phyloP scores from a whole-genome alignment of 1,140 invertebrate species.

The Amyelois transitella region DNA sequence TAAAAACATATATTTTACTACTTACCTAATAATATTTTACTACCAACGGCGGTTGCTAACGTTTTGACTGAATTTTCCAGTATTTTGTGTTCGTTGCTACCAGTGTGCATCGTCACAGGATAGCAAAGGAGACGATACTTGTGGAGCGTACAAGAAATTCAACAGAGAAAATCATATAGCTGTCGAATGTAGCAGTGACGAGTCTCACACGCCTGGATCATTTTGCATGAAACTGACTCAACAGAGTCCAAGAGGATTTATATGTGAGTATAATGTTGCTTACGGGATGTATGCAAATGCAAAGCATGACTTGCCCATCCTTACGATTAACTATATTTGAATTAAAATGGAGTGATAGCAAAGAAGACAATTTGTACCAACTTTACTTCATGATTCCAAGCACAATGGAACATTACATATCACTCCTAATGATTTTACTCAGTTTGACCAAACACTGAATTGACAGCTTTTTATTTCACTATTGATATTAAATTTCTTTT shows the following conservation, averaged over 20 bases:
- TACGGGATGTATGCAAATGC: no score
- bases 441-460: no score
- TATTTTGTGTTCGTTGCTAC: slow-evolving; percentile 85
- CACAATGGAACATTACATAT: no score
- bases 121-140: slow-evolving; percentile 80
- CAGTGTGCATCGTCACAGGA: slow-evolving; percentile 90
- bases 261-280: slow-evolving; percentile 80
- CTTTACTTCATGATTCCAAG: no score
- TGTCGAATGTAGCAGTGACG: slow-evolving; percentile 92
- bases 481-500: no score
- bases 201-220: slow-evolving; percentile 91
- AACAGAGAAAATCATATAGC: slow-evolving; percentile 86
- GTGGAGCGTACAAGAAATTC: slow-evolving; percentile 90
- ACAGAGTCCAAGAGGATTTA: slow-evolving; percentile 92
- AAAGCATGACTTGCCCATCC: no score
- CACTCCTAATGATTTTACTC: no score
- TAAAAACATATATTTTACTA: not conserved
- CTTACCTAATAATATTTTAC: not conserved
- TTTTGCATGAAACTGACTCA: slow-evolving; percentile 94
- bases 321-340: no score
- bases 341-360: no score
- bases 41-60: not conserved
- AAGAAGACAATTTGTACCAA: no score
- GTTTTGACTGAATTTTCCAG: slow-evolving; percentile 59
- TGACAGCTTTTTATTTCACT: no score